Conservation (phyloP, 2,888 invertebrate species). For the Drosophila meridiana region DNA sequence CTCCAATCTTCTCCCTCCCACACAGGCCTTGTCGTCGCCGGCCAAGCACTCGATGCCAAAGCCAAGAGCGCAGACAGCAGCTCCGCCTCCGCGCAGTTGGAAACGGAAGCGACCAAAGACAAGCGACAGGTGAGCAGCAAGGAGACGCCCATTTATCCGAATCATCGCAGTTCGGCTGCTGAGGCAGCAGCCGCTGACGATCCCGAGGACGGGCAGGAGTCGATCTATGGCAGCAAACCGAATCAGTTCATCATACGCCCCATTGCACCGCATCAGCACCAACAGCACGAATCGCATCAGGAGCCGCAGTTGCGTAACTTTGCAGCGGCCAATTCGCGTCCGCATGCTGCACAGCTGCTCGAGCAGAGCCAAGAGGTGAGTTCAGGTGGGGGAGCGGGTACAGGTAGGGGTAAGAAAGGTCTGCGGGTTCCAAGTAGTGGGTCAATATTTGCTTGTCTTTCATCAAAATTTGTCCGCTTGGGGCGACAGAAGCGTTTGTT, state of each 20-base stretch:
- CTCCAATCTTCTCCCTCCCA: neutral
- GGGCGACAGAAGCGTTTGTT: constrained; percentile 62
- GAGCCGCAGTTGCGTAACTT: constrained; percentile 83
- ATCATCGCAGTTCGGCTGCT: constrained; percentile 76
- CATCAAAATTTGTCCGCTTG: constrained; percentile 55
- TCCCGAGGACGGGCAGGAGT: constrained; percentile 84
- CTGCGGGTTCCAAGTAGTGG: constrained; percentile 10
- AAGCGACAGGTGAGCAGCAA: constrained; percentile 83
- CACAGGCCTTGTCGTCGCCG: constrained; percentile 60
- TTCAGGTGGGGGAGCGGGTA: neutral
- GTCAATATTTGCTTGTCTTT: constrained; percentile 44
- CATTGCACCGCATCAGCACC: constrained; percentile 82
- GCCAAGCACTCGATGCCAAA: constrained; percentile 64
- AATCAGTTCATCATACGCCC: constrained; percentile 84
- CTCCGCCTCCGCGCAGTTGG: constrained; percentile 45
- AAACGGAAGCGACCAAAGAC: constrained; percentile 78
- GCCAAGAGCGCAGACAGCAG: constrained; percentile 50
- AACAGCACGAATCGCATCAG: constrained; percentile 79
- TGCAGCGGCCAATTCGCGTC: constrained; percentile 77
- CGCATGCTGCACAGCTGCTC: constrained; percentile 81
- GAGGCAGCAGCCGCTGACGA: constrained; percentile 68
- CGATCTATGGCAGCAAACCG: constrained; percentile 83
- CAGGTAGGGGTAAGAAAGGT: neutral
- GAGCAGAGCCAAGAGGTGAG: constrained; percentile 84
- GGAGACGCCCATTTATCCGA: constrained; percentile 81